A percentile compares a stretch with the other conserved stretches of the same genome.
Evolutionary conservation across 2,113 vertebrate species (phyloP).

Genomic region (Takifugu flavidus): DNA sequence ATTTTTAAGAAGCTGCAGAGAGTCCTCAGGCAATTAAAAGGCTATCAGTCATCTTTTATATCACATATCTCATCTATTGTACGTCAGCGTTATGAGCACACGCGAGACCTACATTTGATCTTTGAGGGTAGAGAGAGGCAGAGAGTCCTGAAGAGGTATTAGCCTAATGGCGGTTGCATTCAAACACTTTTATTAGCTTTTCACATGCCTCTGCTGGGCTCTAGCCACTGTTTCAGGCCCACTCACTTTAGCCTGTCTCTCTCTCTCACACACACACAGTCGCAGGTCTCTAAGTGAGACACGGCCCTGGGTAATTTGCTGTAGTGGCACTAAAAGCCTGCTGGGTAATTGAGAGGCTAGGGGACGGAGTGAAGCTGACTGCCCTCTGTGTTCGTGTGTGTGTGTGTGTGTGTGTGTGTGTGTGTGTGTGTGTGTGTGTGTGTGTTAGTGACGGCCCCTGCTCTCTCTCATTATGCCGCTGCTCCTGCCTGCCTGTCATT

Average conservation of each 20-base stretch:
- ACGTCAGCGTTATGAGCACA: slow-evolving; percentile 50
- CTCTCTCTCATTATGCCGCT: slow-evolving; percentile 88
- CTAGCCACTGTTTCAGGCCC: slow-evolving; percentile 75
- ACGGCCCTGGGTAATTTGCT: slow-evolving; percentile 89
- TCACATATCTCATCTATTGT: slow-evolving; percentile 67
- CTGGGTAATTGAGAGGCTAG: slow-evolving; percentile 92
- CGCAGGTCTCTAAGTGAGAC: slow-evolving; percentile 84
- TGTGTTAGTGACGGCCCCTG: slow-evolving; percentile 61
- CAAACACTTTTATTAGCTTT: slow-evolving; percentile 87
- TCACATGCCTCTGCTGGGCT: slow-evolving; percentile 73
- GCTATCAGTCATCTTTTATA: slow-evolving; percentile 45
- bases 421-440: slow-evolving; percentile 23
- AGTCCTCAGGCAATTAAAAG: slow-evolving; percentile 42
- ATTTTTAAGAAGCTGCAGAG: slow-evolving; percentile 15
- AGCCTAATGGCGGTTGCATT: slow-evolving; percentile 83
- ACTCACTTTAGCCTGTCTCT: slow-evolving; percentile 46
- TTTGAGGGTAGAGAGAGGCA: slow-evolving; percentile 48
- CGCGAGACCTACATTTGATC: slow-evolving; percentile 53
- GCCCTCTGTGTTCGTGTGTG: slow-evolving; percentile 53
- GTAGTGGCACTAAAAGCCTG: slow-evolving; percentile 93
- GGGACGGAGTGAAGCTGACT: slow-evolving; percentile 73
- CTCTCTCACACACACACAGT: slow-evolving; percentile 65
- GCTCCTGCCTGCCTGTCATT: slow-evolving; percentile 84
- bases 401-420: slow-evolving; percentile 28
- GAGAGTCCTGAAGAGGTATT: slow-evolving; percentile 68